A percentile compares a stretch with the other conserved stretches of the same genome.
Evolutionary conservation across 1,140 invertebrate species (phyloP).

Genomic region (Heliconius himera): DNA sequence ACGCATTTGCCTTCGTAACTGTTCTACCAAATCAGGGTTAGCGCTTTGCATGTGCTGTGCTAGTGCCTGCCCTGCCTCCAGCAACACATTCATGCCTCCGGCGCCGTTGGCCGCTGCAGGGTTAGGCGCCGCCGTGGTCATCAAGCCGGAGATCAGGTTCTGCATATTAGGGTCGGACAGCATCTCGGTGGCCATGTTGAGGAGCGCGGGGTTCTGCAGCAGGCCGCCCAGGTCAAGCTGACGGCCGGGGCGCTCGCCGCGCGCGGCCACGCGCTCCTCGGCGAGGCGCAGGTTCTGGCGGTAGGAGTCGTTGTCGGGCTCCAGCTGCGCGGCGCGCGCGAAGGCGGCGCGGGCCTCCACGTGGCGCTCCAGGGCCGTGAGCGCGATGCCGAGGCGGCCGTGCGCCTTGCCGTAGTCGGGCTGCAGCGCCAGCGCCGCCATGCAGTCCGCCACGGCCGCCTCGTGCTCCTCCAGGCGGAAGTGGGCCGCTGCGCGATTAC

Average conservation of each 20-base stretch:
- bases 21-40: slow-evolving; percentile 77
- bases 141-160: slow-evolving; percentile 83
- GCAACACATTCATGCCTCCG: slow-evolving; percentile 61
- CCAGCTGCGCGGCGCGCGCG: slow-evolving; percentile 93
- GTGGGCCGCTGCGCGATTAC: slow-evolving; percentile 95
- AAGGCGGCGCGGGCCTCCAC: slow-evolving; percentile 93
- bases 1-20: slow-evolving; percentile 71
- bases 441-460: slow-evolving; percentile 93
- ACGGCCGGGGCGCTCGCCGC: slow-evolving; percentile 40
- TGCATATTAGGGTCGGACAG: slow-evolving; percentile 89
- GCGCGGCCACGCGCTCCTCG: slow-evolving; percentile 66
- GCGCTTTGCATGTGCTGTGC: slow-evolving; percentile 78
- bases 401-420: slow-evolving; percentile 97
- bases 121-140: slow-evolving; percentile 50
- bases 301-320: slow-evolving; percentile 96
- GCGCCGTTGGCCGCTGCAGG: slow-evolving; percentile 29
- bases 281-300: slow-evolving; percentile 90
- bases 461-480: slow-evolving; percentile 92
- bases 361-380: slow-evolving; percentile 91
- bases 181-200: slow-evolving; percentile 91
- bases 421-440: slow-evolving; percentile 93
- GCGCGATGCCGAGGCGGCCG: slow-evolving; percentile 94
- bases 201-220: slow-evolving; percentile 88
- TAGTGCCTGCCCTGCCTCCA: slow-evolving; percentile 76
- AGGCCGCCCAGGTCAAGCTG: slow-evolving; percentile 84